These are phyloP conservation scores for Ceratina australensis DNA, from an alignment of 1,140 invertebrate genomes.

Conservation along the genomic window DNA sequence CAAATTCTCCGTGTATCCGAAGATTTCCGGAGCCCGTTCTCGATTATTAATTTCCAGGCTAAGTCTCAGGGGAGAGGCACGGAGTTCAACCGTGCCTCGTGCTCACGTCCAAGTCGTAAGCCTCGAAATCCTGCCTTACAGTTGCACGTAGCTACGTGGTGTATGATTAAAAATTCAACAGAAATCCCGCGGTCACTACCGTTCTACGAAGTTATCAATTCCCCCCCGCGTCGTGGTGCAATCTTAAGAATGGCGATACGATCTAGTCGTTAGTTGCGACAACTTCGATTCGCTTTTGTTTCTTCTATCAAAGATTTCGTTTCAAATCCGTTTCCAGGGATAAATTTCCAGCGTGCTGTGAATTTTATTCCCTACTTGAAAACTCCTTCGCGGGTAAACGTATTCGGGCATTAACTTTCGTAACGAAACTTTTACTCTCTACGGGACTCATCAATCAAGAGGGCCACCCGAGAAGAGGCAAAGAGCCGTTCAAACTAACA, in stretches of 20 bases:
- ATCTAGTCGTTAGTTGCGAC: not conserved
- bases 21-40: not conserved
- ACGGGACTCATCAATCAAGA: not conserved
- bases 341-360: too few species aligned
- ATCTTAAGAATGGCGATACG: not conserved
- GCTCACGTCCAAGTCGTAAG: conserved; percentile 33
- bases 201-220: conserved; percentile 40
- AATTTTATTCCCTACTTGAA: too few species aligned
- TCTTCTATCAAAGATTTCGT: not conserved
- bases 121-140: conserved; percentile 35
- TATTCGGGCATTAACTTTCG: not conserved
- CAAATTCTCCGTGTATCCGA: not conserved
- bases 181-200: conserved; percentile 35
- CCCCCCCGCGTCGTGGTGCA: not conserved
- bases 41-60: conserved; percentile 27
- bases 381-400: too few species aligned
- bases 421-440: not conserved
- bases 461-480: not conserved
- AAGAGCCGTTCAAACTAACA: not conserved
- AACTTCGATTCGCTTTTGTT: not conserved
- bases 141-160: conserved; percentile 3
- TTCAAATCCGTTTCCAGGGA: too few species aligned
- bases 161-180: conserved; percentile 59
- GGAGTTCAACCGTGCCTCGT: conserved; percentile 27
- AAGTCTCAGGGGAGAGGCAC: conserved; percentile 1